phyloP scores from a whole-genome alignment of 2,797 vertebrate species.

The Sternarchorhynchus goeldii region DNA sequence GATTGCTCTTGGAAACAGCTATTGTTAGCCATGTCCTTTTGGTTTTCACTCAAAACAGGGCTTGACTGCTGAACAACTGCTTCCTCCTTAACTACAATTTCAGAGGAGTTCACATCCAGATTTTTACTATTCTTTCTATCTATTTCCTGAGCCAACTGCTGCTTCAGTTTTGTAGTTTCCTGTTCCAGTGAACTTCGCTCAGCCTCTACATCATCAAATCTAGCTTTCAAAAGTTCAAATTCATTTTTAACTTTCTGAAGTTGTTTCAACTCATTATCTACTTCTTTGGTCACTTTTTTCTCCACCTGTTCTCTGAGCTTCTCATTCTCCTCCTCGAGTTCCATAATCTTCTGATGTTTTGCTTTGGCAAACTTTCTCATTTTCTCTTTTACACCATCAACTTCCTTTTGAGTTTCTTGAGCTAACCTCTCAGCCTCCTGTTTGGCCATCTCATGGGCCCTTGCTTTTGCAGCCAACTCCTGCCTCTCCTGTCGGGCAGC shows the following conservation, averaged over 20 bases:
- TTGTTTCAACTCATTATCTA: constrained; percentile 54
- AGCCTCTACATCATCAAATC: constrained; percentile 70
- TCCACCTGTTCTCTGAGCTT: constrained; percentile 77
- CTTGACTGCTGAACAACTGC: constrained; percentile 57
- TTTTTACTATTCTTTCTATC: constrained; percentile 39
- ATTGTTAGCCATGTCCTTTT: constrained; percentile 40
- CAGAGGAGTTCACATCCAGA: constrained; percentile 14
- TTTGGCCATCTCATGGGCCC: constrained; percentile 76
- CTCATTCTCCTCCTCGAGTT: constrained; percentile 96
- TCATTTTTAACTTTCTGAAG: constrained; percentile 70
- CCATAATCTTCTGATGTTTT: constrained; percentile 95
- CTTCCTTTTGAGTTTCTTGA: constrained; percentile 83
- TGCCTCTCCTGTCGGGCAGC: constrained; percentile 88
- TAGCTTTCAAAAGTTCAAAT: constrained; percentile 68
- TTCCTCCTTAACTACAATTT: constrained; percentile 60
- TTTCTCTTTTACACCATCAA: constrained; percentile 89
- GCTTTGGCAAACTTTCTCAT: constrained; percentile 97
- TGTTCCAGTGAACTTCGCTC: constrained; percentile 78
- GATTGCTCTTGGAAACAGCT: constrained; percentile 32
- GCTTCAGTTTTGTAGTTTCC: constrained; percentile 75
- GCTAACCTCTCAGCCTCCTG: constrained; percentile 81
- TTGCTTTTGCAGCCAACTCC: constrained; percentile 79
- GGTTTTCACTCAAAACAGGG: constrained; percentile 43
- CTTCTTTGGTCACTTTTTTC: constrained; percentile 55
- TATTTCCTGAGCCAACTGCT: constrained; percentile 62